Base-by-base conservation (phyloP, 1,140 invertebrate species). In the Drosophila varians region DNA sequence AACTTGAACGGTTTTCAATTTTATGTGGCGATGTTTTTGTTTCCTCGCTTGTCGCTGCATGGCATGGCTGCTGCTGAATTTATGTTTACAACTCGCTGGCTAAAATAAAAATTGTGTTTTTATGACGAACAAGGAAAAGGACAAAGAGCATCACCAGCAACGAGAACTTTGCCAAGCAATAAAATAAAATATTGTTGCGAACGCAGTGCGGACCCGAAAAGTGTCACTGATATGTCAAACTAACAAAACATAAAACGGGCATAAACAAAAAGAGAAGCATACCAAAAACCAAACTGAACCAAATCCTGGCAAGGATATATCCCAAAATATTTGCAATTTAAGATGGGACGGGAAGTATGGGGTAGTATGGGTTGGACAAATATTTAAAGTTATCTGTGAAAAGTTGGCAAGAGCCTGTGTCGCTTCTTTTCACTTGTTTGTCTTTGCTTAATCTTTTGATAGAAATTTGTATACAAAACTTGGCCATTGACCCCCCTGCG, bases 381-480 rank as follows among this genome's bases (percentile, higher is more conserved):
- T 76, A 86, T 84, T 84, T 84, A 73, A 84, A 86, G 80, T 84
- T 84, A 86, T 84, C 80, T 79, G 48, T 34, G 79, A 38, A 66
- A 84, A 71, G 38, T 83, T 80, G 76, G 57, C 80, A 76, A 86
- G 76, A 45, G 55, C 12, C 52, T 57, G 23, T 45, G 58, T 45
- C 52, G 58, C 54, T 71, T 72, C 47, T 79, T 70, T 74, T 73
- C 76, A 73, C 72, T 84, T 84, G 72, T 84, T 84, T 84, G 80
- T 84, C 80, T 84, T 84, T 86, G 77, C 80, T 86, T 86, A 86
- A 86, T 86, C 80, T 86, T 86, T 87, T 87, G 82, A 87, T 86
- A 86, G 82, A 86, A 87, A 86, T 86, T 86, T 87, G 80, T 86
- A 86, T 87, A 68, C 60, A 75, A 87, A 86, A 87, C 61, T 86